Conservation (phyloP, 64 coral and sea anemone species). For the Trachythela sp. region DNA sequence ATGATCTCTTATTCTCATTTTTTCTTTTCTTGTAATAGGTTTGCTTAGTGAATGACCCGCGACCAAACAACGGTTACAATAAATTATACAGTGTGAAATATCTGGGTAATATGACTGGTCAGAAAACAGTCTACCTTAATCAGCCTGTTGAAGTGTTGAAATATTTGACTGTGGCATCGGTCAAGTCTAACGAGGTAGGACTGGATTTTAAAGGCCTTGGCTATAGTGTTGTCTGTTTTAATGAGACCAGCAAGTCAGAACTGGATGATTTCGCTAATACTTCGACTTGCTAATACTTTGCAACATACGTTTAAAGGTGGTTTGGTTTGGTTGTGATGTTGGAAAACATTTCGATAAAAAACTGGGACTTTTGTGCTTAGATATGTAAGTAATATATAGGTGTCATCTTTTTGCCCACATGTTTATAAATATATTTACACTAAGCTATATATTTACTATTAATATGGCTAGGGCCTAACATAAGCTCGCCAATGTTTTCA, state of each 20-base stretch:
- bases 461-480: no score
- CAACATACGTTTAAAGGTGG: conserved; percentile 74
- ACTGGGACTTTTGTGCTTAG: conserved; percentile 54
- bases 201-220: background rate
- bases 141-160: conserved; percentile 85
- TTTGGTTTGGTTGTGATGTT: conserved; percentile 99
- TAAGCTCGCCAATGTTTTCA: no score
- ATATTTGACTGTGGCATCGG: conserved; percentile 62
- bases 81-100: conserved; percentile 86
- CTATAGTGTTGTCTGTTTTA: no score
- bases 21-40: no score
- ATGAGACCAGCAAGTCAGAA: background rate
- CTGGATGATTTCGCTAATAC: background rate
- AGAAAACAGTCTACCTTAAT: conserved; percentile 60
- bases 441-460: no score
- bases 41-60: conserved; percentile 87
- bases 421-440: no score
- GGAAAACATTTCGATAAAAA: conserved; percentile 89
- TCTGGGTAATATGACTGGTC: conserved; percentile 76
- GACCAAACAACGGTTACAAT: conserved; percentile 73
- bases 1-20: no score
- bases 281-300: conserved; percentile 10
- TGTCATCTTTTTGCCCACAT: no score
- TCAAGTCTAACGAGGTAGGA: conserved; percentile 69
- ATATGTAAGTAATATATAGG: conserved; percentile 83